These are phyloP conservation scores for Drosophila demipolita DNA, from an alignment of 2,888 invertebrate species.

Conservation along the genomic window DNA sequence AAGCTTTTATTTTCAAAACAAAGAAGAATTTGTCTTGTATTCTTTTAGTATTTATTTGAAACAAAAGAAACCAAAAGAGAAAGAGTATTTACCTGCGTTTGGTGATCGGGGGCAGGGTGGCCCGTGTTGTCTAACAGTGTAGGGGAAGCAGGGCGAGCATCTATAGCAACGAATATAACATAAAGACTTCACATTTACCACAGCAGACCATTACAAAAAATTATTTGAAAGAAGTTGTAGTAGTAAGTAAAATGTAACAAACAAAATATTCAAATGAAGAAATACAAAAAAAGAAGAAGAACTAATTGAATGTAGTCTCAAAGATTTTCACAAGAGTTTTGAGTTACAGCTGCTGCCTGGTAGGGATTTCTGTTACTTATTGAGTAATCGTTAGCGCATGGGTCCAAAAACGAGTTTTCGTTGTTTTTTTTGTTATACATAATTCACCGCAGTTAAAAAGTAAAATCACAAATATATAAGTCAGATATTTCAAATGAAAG, in stretches of 20 bases:
- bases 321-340: constrained; percentile 36
- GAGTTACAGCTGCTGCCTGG: constrained; percentile 50
- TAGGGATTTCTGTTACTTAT: constrained; percentile 43
- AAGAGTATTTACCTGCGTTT: constrained; percentile 89
- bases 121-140: constrained; percentile 94
- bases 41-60: constrained; percentile 62
- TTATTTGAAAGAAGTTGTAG: constrained; percentile 81
- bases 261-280: constrained; percentile 26
- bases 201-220: constrained; percentile 86
- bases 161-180: constrained; percentile 97
- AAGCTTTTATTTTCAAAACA: constrained; percentile 52
- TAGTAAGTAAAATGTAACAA: constrained; percentile 64
- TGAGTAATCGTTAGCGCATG: constrained; percentile 27
- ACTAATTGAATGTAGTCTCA: constrained; percentile 50
- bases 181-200: constrained; percentile 86
- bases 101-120: constrained; percentile 91
- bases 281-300: constrained; percentile 26
- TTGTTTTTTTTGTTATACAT: constrained; percentile 40
- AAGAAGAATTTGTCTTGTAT: constrained; percentile 48
- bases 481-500: constrained; percentile 40
- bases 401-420: constrained; percentile 36
- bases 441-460: constrained; percentile 73
- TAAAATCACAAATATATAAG: constrained; percentile 19
- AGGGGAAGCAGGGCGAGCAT: constrained; percentile 96
- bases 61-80: constrained; percentile 80